Evolutionary conservation across 1,140 invertebrate species (phyloP).

Genomic region (Anastrepha ludens): DNA sequence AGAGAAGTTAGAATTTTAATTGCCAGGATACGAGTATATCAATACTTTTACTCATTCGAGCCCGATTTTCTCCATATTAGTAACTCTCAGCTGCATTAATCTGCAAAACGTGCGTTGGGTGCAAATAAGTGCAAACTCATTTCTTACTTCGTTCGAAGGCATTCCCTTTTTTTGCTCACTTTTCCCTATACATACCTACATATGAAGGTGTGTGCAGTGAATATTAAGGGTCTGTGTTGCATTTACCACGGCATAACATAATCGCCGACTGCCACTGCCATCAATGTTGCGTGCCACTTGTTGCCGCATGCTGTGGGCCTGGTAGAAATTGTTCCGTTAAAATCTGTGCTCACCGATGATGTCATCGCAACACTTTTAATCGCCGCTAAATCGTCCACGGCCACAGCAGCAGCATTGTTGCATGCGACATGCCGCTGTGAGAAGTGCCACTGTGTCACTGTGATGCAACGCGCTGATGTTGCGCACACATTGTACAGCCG

Average conservation of each 20-base stretch:
- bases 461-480: slow-evolving; percentile 15
- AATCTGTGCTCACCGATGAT: slow-evolving; percentile 56
- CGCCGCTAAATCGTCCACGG: not conserved
- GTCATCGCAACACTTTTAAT: slow-evolving; percentile 42
- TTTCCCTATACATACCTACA: no score
- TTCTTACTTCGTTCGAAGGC: not conserved
- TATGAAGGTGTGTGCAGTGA: not conserved
- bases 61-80: no score
- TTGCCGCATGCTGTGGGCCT: slow-evolving; percentile 22
- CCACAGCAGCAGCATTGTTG: not conserved
- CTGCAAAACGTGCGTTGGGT: not conserved
- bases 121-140: not conserved
- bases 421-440: not conserved
- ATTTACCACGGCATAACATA: not conserved
- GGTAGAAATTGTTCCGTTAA: slow-evolving; percentile 50
- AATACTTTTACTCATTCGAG: no score
- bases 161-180: not conserved
- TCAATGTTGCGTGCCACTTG: not conserved
- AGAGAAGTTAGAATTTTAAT: no score
- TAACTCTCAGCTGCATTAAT: no score
- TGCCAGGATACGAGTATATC: no score
- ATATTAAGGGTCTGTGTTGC: slow-evolving; percentile 8
- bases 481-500: slow-evolving; percentile 28
- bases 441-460: no score
- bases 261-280: not conserved